Base-by-base conservation (phyloP, 2,797 vertebrate species). In the Melanotaenia maccullochi region DNA sequence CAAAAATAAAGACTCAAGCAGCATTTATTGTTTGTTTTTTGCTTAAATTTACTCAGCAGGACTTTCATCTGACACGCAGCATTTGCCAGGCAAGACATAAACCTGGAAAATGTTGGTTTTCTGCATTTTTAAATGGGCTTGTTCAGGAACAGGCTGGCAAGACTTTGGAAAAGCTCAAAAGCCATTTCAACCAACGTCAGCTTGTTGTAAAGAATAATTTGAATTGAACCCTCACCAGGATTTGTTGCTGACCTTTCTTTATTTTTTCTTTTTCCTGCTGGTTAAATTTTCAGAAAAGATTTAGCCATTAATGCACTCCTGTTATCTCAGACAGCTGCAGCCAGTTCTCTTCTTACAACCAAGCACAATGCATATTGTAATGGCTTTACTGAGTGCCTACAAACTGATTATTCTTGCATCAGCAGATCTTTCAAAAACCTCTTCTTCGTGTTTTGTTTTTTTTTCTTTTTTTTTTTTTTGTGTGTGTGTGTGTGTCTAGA, bases 301-400 rank as follows among this genome's bases (percentile, higher is more conserved):
- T 14, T 28, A 54, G 42, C 44, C 60, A 59, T 6, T 2, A 40
- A 20, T 22, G 13, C 28, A 7, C 8, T 75, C 11, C 67, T 38
- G 61, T 33, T 24, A 22, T 70, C 30, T 68, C 57, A 66, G 65
- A 64, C 69, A 28, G 60, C 65, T 61, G 63, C 58, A 33, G 59
- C 67, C 55, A 7, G 22, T 40, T 80, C 54, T 51, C 57, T 18
- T 33, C 36, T 80, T 59, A 58, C 9, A 5, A 66, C 71, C 65
- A 83, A 92, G 89, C 85, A 88, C 87, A 86, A 79, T 65, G 68
- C 73, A 38, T 65, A 76, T 64, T 73, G 78, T 67, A 57, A 69
- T 51, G 68, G 64, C 67, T 83, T 85, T 69, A 71, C 81, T 60
- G 79, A 71, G 88, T 89, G 88, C 87, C 90, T 91, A 78, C 81